Evolutionary conservation across 2,888 invertebrate genomes (phyloP).

Genomic region (Agrochola circellaris): DNA sequence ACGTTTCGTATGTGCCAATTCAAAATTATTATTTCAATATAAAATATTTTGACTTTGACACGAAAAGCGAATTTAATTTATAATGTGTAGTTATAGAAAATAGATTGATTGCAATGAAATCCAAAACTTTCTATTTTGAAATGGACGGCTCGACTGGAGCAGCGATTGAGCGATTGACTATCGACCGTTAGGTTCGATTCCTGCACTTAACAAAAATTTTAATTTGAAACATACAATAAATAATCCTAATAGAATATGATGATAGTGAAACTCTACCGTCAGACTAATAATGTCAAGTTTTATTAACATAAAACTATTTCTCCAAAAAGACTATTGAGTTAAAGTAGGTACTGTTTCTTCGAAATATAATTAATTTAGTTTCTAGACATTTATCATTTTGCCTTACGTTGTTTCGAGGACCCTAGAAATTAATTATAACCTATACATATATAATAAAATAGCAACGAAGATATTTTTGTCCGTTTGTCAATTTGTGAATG

Average conservation of each 20-base stretch:
- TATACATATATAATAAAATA: background rate
- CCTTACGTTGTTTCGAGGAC: background rate
- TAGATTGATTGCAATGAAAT: background rate
- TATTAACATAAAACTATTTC: background rate
- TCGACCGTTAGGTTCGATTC: background rate
- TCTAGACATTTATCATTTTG: background rate
- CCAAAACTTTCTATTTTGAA: background rate
- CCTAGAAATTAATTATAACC: background rate
- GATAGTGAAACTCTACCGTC: background rate
- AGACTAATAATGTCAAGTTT: background rate
- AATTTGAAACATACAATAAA: background rate
- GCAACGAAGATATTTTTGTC: background rate
- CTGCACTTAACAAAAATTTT: background rate
- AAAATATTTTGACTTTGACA: too few relatives aligned
- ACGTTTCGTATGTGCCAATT: too few relatives aligned
- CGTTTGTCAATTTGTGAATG: background rate
- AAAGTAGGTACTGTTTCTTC: background rate
- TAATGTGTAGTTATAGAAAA: background rate
- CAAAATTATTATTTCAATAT: too few relatives aligned
- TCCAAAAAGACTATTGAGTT: background rate
- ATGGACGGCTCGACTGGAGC: background rate
- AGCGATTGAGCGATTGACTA: background rate
- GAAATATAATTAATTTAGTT: constrained; percentile 5
- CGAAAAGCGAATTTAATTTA: background rate
- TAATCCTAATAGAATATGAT: background rate